phyloP scores from a whole-genome alignment of 2,797 vertebrate species.

The Premnoplex brunnescens region DNA sequence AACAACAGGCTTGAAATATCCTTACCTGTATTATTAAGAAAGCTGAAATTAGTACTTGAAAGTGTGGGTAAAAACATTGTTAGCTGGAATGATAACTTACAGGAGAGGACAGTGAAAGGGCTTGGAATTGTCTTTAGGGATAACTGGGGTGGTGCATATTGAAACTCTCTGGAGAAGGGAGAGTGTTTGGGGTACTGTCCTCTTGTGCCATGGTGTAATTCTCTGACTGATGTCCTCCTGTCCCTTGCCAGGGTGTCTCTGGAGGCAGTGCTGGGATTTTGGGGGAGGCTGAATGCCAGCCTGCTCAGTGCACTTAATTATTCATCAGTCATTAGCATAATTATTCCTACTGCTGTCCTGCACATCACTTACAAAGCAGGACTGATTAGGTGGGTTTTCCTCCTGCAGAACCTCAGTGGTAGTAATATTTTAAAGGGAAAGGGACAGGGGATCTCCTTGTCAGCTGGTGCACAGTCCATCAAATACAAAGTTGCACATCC shows the following conservation, averaged over 20 bases:
- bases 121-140: background rate
- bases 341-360: background rate
- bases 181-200: background rate
- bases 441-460: background rate
- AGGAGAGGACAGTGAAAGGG: background rate
- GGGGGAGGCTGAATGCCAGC: background rate
- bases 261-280: background rate
- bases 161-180: background rate
- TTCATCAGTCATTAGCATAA: background rate
- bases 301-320: background rate
- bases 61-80: background rate
- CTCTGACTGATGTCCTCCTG: background rate
- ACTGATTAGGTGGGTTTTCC: background rate
- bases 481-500: background rate
- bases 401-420: background rate
- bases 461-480: background rate
- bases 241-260: background rate
- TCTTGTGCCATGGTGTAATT: rapidly evolving
- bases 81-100: background rate
- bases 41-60: background rate
- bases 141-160: background rate
- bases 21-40: background rate
- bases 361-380: background rate
- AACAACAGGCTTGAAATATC: background rate
- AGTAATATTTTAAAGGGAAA: background rate